These are phyloP conservation scores for Epirrhoe alternata DNA, from an alignment of 2,888 invertebrate genomes.

Conservation along the genomic window DNA sequence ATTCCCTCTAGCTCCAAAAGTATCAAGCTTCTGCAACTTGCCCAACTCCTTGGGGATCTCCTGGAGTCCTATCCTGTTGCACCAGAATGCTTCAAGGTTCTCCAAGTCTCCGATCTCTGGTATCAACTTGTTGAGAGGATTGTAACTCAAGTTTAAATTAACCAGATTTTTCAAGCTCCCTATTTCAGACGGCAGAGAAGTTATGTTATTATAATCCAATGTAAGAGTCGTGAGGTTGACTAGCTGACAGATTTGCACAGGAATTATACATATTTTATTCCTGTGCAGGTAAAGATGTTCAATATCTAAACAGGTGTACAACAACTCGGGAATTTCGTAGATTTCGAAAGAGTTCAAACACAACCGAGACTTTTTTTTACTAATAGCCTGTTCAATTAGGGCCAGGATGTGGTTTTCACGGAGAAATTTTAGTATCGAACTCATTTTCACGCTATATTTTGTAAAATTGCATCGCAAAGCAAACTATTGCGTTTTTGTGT, in stretches of 20 bases:
- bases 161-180: conserved; percentile 85
- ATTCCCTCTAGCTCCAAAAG: conserved; percentile 88
- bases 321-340: conserved; percentile 82
- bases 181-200: conserved; percentile 85
- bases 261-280: conserved; percentile 84
- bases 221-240: conserved; percentile 86
- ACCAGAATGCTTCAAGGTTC: conserved; percentile 88
- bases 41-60: conserved; percentile 87
- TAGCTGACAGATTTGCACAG: conserved; percentile 79
- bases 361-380: conserved; percentile 84
- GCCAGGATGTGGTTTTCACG: conserved; percentile 88
- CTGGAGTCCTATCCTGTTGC: conserved; percentile 84
- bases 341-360: conserved; percentile 88
- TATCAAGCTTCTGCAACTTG: conserved; percentile 85
- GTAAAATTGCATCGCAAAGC: conserved; percentile 61
- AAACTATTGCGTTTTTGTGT: conserved; percentile 75
- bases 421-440: conserved; percentile 88
- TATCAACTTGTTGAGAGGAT: conserved; percentile 85
- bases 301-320: conserved; percentile 84
- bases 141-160: conserved; percentile 88
- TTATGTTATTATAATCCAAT: conserved; percentile 87
- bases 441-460: conserved; percentile 77
- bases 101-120: conserved; percentile 86
- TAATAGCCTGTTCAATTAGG: conserved; percentile 87
- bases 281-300: conserved; percentile 87